Evolutionary conservation across 2,113 vertebrate species (phyloP), one percentile per base, ranked within the genome.

Genomic region (Entelurus aequoreus): DNA sequence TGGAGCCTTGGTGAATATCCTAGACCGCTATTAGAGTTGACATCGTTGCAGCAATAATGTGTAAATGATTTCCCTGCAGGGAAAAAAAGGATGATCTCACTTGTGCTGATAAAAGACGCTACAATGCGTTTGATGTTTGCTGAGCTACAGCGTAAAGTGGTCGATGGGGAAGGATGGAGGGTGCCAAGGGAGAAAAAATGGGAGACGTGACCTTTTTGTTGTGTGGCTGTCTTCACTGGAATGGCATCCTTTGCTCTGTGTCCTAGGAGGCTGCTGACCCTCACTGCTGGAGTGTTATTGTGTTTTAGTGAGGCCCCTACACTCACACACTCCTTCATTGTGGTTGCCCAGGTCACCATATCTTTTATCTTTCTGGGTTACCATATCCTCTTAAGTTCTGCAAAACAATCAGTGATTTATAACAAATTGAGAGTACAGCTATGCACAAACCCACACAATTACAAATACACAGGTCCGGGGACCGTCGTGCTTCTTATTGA

Each of bases 271-370:
- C 51, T 55, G 9, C 4, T 69, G 77, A 86, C 76, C 80, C 56
- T 62, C 44, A 9, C 65, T 44, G 40, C 60, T 62, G 36, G 67
- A 53, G 42, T 70, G 65, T 52, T 5, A 28, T 62, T 55, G 66
- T 54, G 60, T 67, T 9, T 11, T 1, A 16, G 37, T 60, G 76
- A 69, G 75, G 66, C 73, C 68, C 63, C 58, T 6, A 14, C 14
- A 37, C 12, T 38, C 61, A 53, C 38, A 63, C 44, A 61, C 9
- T 69, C 70, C 50, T 63, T 70, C 68, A 6, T 2, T 9, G 19
- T 11, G 51, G 85, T 84, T 82, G 72, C 85, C 36, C 56, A 76
- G 79, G 81, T 58, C 69, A 82, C 81, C 66, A 9, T 82, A 81
- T 82, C 77, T 84, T 63, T 14, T 62, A 66, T 79, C 74, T 60